phyloP scores from a whole-genome alignment of 2,888 invertebrate species.

The Pyrrhia umbra region DNA sequence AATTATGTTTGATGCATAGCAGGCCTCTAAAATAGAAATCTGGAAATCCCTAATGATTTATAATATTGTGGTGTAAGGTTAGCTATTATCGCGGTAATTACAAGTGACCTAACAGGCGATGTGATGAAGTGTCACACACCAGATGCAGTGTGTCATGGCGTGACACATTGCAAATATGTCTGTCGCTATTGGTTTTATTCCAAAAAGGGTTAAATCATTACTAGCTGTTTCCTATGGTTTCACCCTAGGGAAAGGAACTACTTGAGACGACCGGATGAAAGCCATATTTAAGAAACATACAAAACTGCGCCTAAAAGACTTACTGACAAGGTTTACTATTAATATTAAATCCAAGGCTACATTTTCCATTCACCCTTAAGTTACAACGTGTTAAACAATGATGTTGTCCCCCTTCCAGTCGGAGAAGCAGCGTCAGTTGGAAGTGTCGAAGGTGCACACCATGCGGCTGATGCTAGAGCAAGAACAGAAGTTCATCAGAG shows the following conservation, averaged over 20 bases:
- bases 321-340: too few relatives aligned
- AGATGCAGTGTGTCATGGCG: constrained; percentile 24
- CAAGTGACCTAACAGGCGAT: constrained; percentile 19
- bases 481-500: constrained; percentile 95
- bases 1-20: too few relatives aligned
- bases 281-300: too few relatives aligned
- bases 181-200: neutral
- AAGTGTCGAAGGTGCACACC: constrained; percentile 95
- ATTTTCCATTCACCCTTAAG: too few relatives aligned
- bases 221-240: too few relatives aligned
- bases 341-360: too few relatives aligned
- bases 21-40: neutral
- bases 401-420: constrained; percentile 91
- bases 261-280: too few relatives aligned
- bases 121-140: constrained; percentile 11
- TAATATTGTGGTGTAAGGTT: neutral
- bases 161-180: constrained; percentile 28
- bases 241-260: too few relatives aligned
- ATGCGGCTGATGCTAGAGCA: constrained; percentile 97
- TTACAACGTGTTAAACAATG: neutral
- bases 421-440: constrained; percentile 96
- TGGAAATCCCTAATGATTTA: neutral
- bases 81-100: constrained; percentile 27
- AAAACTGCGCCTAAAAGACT: too few relatives aligned
- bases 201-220: too few relatives aligned